Evolutionary conservation across 92 coral and sea anemone genomes (phyloP).

Genomic region (Siderastrea siderea): DNA sequence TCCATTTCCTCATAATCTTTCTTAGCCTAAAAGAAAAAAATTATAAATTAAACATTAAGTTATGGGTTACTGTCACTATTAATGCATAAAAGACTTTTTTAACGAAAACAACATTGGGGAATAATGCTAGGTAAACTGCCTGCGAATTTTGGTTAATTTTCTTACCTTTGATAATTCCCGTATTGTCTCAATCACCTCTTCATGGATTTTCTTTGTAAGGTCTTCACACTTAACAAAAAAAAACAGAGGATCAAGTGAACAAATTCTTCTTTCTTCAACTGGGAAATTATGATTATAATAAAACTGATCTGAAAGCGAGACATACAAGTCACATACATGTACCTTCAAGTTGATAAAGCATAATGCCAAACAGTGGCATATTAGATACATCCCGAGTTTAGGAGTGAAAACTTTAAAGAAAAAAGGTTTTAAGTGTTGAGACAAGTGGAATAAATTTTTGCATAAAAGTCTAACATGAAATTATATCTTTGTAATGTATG

Average conservation of each 20-base stretch:
- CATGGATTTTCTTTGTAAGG: conserved; percentile 91
- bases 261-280: neutral
- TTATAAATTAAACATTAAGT: neutral
- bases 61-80: neutral
- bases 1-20: conserved; percentile 91
- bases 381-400: too few species aligned
- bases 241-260: neutral
- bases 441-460: too few species aligned
- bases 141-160: too few species aligned
- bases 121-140: neutral
- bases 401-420: too few species aligned
- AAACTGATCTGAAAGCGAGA: too few species aligned
- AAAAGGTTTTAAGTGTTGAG: too few species aligned
- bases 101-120: neutral
- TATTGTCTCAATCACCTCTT: conserved; percentile 87
- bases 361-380: too few species aligned
- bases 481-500: too few species aligned
- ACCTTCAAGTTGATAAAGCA: too few species aligned
- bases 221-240: conserved; percentile 83
- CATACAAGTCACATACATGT: too few species aligned
- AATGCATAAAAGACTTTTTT: neutral
- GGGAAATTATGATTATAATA: too few species aligned
- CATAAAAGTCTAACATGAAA: too few species aligned
- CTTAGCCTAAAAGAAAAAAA: conserved; percentile 74
- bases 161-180: conserved; percentile 97